Percentiles rank a stretch among this genome's conserved stretches.
These are phyloP conservation scores for Avahi laniger DNA, from an alignment of 2,797 vertebrate species.

Conservation along the genomic window DNA sequence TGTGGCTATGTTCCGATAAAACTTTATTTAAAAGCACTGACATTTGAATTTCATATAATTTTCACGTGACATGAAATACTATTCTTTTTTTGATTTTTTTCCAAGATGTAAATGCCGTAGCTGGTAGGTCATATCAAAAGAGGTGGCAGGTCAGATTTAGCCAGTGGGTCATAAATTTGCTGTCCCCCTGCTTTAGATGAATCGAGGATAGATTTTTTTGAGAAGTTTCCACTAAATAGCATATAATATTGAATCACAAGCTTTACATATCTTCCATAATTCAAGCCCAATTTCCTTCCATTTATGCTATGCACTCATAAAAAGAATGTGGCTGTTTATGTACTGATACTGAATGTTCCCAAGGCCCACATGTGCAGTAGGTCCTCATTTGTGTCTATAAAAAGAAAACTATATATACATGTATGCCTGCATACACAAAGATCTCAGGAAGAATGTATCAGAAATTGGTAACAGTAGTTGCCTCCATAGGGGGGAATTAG, in stretches of 20 bases:
- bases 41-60: neutral
- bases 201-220: neutral
- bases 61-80: neutral
- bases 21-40: conserved; percentile 33
- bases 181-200: neutral
- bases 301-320: neutral
- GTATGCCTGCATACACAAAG: neutral
- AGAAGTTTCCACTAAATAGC: neutral
- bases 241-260: neutral
- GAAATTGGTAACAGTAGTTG: neutral
- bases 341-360: neutral
- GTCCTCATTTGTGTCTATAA: neutral
- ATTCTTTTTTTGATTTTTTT: neutral
- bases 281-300: neutral
- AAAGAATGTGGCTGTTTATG: neutral
- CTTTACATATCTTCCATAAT: neutral
- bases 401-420: neutral
- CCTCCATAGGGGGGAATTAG: neutral
- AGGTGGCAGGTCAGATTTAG: neutral
- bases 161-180: neutral
- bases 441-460: neutral
- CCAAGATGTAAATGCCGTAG: neutral
- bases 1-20: neutral
- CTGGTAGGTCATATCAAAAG: neutral
- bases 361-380: neutral